Conservation (phyloP, 1,140 invertebrate genomes). For the Trachymyrmex septentrionalis region DNA sequence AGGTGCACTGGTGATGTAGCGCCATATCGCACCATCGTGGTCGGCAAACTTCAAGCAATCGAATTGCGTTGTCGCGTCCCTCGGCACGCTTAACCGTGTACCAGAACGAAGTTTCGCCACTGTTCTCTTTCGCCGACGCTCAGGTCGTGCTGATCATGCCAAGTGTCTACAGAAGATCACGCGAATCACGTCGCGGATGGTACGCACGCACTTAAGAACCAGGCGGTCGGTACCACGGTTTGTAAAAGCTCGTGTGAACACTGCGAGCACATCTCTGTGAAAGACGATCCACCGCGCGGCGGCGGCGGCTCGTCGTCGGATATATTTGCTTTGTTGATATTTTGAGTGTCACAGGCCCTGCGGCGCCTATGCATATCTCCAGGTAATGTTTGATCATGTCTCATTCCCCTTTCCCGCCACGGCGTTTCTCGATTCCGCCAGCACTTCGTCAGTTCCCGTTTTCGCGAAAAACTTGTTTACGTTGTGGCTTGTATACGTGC, state of each 20-base stretch:
- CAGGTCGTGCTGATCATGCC: conserved; percentile 77
- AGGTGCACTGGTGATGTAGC: background rate
- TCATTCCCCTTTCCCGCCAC: background rate
- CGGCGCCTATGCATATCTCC: conserved; percentile 85
- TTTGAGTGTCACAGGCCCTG: conserved; percentile 82
- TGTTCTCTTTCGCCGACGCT: conserved; percentile 70
- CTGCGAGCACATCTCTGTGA: conserved; percentile 52
- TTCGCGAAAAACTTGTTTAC: conserved; percentile 79
- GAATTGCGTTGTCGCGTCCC: conserved; percentile 81
- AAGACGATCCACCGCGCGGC: conserved; percentile 70
- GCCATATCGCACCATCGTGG: conserved; percentile 1
- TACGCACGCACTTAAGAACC: conserved; percentile 72
- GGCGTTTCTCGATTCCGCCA: background rate
- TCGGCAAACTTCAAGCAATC: conserved; percentile 70
- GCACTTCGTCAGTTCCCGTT: background rate
- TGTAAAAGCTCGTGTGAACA: background rate
- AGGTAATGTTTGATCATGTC: conserved; percentile 76
- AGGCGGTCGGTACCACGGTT: conserved; percentile 35
- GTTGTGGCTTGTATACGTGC: conserved; percentile 72
- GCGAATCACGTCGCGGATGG: conserved; percentile 75
- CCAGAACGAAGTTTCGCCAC: conserved; percentile 69
- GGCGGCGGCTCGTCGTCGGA: conserved; percentile 73
- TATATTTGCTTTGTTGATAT: conserved; percentile 84
- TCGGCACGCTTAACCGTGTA: conserved; percentile 83
- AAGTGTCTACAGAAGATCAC: conserved; percentile 67